A percentile compares a stretch with the other conserved stretches of the same genome.
Conservation (phyloP, 2,113 vertebrate genomes). For the Pipra filicauda region DNA sequence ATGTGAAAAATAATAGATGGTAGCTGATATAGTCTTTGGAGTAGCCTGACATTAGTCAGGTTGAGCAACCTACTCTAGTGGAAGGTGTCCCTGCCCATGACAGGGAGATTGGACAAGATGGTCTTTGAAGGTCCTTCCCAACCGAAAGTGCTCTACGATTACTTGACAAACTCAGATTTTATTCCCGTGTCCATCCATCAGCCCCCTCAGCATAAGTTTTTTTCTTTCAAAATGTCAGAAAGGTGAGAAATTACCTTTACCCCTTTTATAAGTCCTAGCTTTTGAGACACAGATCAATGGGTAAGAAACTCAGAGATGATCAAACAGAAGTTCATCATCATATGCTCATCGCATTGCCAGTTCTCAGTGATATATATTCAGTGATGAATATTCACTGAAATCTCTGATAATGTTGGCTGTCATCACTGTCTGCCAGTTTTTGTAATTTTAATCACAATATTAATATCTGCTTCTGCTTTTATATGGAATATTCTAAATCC, state of each 20-base stretch:
- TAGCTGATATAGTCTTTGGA: neutral
- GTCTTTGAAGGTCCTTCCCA: neutral
- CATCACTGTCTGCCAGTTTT: neutral
- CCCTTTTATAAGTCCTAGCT: neutral
- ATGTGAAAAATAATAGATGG: neutral
- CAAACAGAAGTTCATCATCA: neutral
- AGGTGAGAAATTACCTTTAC: neutral
- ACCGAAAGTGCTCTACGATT: neutral
- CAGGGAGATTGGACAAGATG: neutral
- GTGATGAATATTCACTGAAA: neutral
- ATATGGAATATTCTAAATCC: neutral
- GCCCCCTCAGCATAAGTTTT: accelerated
- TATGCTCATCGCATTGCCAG: neutral
- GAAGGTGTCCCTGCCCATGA: neutral
- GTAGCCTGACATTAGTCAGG: neutral
- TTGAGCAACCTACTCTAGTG: neutral
- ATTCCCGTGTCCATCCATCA: neutral
- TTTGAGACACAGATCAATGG: neutral
- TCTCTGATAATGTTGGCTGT: neutral
- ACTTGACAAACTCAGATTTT: neutral
- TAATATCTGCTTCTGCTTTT: neutral
- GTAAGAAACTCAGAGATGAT: neutral
- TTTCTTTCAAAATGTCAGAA: neutral
- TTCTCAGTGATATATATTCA: neutral
- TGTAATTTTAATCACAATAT: neutral